Evolutionary conservation across 2,113 vertebrate genomes (phyloP), one percentile per base, ranked within the genome.

Genomic region (Odontophorus gujanensis): DNA sequence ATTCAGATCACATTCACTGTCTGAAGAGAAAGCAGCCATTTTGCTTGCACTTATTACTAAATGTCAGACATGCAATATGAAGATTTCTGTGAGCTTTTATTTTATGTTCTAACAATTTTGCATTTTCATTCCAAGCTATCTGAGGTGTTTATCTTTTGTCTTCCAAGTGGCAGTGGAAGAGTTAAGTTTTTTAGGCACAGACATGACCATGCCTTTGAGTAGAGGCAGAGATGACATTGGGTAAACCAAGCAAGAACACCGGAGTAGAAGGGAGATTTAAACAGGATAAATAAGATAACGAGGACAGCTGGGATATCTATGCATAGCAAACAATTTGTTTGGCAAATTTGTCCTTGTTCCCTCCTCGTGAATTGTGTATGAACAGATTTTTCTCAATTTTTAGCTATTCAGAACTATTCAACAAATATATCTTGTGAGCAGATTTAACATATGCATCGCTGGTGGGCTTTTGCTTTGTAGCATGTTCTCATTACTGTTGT

Each of bases 241-340:
- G 48, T 78, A 84, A 92, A 90, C 53, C 48, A 93, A 43, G 63
- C 55, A 93, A 72, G 89, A 82, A 76, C 76, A 66, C 85, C 74
- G 81, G 43, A 97, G 48, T 83, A 66, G 78, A 96, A 91, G 51
- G 84, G 89, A 93, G 67, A 85, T 88, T 92, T 84, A 89, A 90
- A 82, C 65, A 91, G 65, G 85, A 81, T 96, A 94, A 91, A 76
- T 95, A 91, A 94, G 92, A 92, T 95, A 91, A 95, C 82, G 85
- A 88, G 91, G 92, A 90, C 95, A 96, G 91, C 94, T 89, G 94
- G 96, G 90, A 86, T 96, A 92, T 93, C 89, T 95, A 89, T 94
- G 87, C 93, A 94, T 89, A 96, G 84, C 81, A 87, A 94, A 96
- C 88, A 93, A 91, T 78, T 95, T 96, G 78, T 77, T 92, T 92